Evolutionary conservation across 2,888 invertebrate genomes (phyloP), one percentile per base, ranked within the genome.

Genomic region (Drosophila birchii): DNA sequence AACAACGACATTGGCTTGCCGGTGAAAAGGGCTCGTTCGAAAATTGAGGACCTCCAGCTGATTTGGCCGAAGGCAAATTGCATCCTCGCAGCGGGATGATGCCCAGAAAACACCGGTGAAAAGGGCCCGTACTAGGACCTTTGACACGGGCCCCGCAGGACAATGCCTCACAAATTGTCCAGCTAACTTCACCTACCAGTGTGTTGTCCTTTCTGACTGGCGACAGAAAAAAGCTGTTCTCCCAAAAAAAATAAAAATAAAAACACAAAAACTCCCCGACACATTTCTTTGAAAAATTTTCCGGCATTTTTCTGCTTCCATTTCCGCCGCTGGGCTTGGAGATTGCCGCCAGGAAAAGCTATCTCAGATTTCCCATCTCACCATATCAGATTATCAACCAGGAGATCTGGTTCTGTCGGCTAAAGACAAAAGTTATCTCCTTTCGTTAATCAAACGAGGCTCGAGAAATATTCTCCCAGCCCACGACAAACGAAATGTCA

Each of bases 41-140:
- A 66, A 60, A 55, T 63, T 53, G 63, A 58, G 55, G 89, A 86
- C 86, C 86, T 75, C 86, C 86, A 88, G 62, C 86, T 88, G 86
- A 77, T 81, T 63, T 68, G 61, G 20, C 64, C 53, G 64, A 81
- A 80, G 78, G 89, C 82, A 86, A 86, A 86, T 81, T 80, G 81
- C 79, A 84, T 72, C 71, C 70, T 54, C 89, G 47, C 87, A 54
- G 68, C 88, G 81, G 87, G 83, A 71, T 45, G 64, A 43, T 58
- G 74, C 49, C 75, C 64, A 62, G 72, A 64, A 77, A 78, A 64
- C 68, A 69, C 57, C 78, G 71, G 47, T 51, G 47, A 69, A 78
- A 69, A 66, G 55, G 60, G 53, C 69, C 72, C 29, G 29, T 9
- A 26, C 41, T 20, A 20, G 56, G 55, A 75, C 78, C 69, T 80